Base-by-base conservation (phyloP, 1,140 invertebrate genomes). In the Pinna nobilis region DNA sequence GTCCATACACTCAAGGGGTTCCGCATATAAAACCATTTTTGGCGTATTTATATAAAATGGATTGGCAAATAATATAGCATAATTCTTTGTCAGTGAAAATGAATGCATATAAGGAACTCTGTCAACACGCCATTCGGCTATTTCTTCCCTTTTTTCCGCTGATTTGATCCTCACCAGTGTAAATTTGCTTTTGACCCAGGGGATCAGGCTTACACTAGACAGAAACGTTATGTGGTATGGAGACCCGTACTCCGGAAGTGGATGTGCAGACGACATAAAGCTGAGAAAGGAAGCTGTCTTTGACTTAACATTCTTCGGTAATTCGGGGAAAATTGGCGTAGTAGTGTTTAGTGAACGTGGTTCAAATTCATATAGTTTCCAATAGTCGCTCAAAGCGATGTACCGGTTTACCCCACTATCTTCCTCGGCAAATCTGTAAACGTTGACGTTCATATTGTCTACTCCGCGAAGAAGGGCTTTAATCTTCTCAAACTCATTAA, bases 401-500 rank as follows among this genome's bases (percentile, higher is more conserved):
- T 80, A 86, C 5, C 79, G 68, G 7, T 25, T 51, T 9, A 15
- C 44, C 0, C 73, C 68, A 3, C 51, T 57, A 7, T 74, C 39
- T 6, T 69, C 32, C 41, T 81, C 66, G 13, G 33, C 55, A 41
- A 82, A 78, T 37, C 66, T 60, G 33, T 79, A 80, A 9, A 87
- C 76, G 72, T 87, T 87, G 20, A 85, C 81, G 70, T 86, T 86
- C 84, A 86, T 85, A 70, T 88, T 88, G 64, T 88, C 85, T 18
- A 88, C 77, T 3, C 83, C 84, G 11, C 77, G 65, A 7, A 82
- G 6, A 9, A 88, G 28, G 0, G 83, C 80, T 50, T 77, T 35
- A 0, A 85, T 4, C 32, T 75, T 78, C 37, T 86, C 74, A 2
- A 83, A 15, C 39, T 71, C 70, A 32, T 69, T 60, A 67, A 86